Evolutionary conservation across 2,797 vertebrate genomes (phyloP), one percentile per base, ranked within the genome.

Genomic region (Sebastes kiyomatsui): DNA sequence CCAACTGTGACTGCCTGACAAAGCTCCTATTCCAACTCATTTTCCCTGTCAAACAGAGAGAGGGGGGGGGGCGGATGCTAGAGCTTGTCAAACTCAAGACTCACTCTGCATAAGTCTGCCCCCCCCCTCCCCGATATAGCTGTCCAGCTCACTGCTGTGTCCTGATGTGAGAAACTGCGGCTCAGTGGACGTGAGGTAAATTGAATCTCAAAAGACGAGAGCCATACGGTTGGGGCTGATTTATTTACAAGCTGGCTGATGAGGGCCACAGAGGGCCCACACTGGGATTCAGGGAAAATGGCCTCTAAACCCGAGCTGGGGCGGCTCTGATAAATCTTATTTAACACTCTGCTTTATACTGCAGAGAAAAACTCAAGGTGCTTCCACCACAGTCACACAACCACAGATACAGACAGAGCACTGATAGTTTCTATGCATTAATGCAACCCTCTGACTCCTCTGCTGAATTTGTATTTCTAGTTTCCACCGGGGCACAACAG

Each of bases 181-280:
- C 87, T 90, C 86, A 79, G 84, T 73, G 77, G 83, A 83, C 70
- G 28, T 77, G 80, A 91, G 87, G 79, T 92, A 92, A 94, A 95
- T 93, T 88, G 87, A 94, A 94, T 92, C 91, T 92, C 86, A 75
- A 79, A 86, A 88, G 89, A 92, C 77, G 85, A 89, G 86, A 88
- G 86, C 75, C 72, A 64, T 81, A 73, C 60, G 66, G 79, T 88
- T 78, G 77, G 27, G 81, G 84, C 73, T 94, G 94, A 95, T 95
- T 95, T 95, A 94, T 95, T 94, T 94, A 93, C 90, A 84, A 85
- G 79, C 79, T 69, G 84, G 84, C 76, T 88, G 87, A 93, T 90
- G 87, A 84, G 87, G 85, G 85, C 82, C 74, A 84, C 78, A 38
- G 81, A 89, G 74, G 90, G 81, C 84, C 71, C 82, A 79, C 81